Evolutionary conservation across 2,113 vertebrate species (phyloP).

Genomic region (Lagopus muta): DNA sequence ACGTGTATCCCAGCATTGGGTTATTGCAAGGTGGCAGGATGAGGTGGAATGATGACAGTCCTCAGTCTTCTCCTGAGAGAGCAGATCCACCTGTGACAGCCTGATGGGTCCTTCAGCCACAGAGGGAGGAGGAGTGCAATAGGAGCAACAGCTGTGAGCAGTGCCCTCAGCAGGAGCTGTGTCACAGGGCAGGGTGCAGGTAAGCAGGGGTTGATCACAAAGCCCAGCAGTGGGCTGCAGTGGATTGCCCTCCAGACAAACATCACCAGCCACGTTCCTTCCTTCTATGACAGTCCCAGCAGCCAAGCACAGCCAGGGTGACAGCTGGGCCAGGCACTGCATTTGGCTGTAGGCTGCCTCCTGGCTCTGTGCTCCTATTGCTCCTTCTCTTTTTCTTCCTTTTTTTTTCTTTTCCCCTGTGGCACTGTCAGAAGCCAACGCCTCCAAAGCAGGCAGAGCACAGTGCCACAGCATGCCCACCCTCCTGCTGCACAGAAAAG

Average conservation of each 20-base stretch:
- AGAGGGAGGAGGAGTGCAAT: background rate
- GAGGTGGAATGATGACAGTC: background rate
- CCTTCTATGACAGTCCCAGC: too few species aligned
- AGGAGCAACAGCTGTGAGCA: too few species aligned
- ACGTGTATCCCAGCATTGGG: background rate
- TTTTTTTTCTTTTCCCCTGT: too few species aligned
- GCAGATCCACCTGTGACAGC: background rate
- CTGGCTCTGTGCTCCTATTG: background rate
- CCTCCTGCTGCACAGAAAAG: too few species aligned
- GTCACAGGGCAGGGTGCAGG: background rate
- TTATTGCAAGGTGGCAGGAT: too few species aligned
- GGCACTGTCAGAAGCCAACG: background rate
- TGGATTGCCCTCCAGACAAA: background rate
- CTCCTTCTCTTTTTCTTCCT: background rate
- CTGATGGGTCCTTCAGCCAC: background rate
- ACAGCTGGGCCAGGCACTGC: too few species aligned
- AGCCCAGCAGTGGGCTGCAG: rapidly evolving
- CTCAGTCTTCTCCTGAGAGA: background rate
- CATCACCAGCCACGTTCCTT: too few species aligned
- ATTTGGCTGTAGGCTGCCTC: rapidly evolving
- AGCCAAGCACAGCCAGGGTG: too few species aligned
- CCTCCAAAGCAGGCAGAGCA: background rate
- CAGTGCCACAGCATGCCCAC: too few species aligned
- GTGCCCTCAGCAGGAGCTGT: too few species aligned
- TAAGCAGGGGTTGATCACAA: background rate